Conservation (phyloP, 2,113 vertebrate species). For the Peromyscus polionotus region DNA sequence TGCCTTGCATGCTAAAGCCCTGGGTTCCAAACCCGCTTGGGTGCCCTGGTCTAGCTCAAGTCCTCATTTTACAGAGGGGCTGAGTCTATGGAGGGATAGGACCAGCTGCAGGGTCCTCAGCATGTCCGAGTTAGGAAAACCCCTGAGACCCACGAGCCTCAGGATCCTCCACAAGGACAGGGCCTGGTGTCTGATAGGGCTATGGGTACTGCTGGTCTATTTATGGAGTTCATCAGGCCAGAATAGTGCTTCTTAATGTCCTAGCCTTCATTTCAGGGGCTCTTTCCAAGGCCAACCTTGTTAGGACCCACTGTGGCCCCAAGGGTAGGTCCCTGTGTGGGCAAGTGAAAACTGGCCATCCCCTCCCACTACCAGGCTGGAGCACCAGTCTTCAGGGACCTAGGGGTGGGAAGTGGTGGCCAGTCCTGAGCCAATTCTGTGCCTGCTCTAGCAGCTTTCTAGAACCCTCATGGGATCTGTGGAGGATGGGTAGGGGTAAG, state of each 20-base stretch:
- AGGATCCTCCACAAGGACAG: background rate
- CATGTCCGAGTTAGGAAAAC: background rate
- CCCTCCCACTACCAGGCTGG: background rate
- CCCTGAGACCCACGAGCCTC: background rate
- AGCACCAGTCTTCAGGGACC: background rate
- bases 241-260: background rate
- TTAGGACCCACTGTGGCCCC: background rate
- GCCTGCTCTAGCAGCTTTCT: background rate
- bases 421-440: background rate
- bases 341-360: background rate
- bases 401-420: background rate
- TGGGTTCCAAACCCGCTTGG: background rate
- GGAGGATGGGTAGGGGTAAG: background rate
- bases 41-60: too few species aligned
- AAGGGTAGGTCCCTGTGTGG: background rate
- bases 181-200: rapidly evolving
- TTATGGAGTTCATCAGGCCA: background rate
- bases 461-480: background rate
- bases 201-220: background rate
- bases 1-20: too few species aligned
- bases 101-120: background rate
- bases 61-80: background rate
- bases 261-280: background rate
- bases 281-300: background rate
- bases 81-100: background rate